Conservation (phyloP, 2,113 vertebrate species). For the Poeciliopsis retropinna region DNA sequence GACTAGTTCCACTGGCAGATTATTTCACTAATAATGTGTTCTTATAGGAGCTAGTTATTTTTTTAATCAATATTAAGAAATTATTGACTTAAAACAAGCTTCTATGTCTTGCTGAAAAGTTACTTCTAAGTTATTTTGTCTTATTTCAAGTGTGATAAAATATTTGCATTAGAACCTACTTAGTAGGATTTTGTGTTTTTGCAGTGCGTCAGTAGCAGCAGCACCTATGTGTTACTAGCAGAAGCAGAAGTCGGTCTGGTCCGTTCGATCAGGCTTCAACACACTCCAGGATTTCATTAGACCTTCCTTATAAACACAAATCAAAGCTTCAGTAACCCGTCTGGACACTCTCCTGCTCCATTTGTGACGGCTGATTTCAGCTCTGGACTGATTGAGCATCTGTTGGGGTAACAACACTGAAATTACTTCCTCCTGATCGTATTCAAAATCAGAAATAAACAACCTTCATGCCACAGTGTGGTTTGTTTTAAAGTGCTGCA, state of each 20-base stretch:
- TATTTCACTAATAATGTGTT: too few species aligned
- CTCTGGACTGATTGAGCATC: background rate
- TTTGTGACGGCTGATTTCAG: background rate
- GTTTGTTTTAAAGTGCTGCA: background rate
- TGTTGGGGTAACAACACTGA: background rate
- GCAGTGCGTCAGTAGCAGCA: background rate
- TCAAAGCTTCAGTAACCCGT: background rate
- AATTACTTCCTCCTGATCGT: background rate
- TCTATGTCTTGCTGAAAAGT: too few species aligned
- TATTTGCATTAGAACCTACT: too few species aligned
- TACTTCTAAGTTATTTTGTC: too few species aligned
- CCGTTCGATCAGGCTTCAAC: background rate
- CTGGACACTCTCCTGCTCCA: background rate
- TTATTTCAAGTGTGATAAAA: too few species aligned
- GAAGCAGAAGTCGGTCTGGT: slow-evolving; percentile 1
- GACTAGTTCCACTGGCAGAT: too few species aligned
- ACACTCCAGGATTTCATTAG: background rate
- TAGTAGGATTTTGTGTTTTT: too few species aligned
- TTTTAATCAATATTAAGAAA: too few species aligned
- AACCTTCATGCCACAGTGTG: background rate
- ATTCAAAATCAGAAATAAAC: background rate
- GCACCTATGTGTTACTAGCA: background rate
- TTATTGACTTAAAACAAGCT: too few species aligned
- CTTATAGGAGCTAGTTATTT: too few species aligned
- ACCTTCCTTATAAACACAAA: background rate